phyloP scores from a whole-genome alignment of 2,113 vertebrate species.

The Ammodytes dubius region DNA sequence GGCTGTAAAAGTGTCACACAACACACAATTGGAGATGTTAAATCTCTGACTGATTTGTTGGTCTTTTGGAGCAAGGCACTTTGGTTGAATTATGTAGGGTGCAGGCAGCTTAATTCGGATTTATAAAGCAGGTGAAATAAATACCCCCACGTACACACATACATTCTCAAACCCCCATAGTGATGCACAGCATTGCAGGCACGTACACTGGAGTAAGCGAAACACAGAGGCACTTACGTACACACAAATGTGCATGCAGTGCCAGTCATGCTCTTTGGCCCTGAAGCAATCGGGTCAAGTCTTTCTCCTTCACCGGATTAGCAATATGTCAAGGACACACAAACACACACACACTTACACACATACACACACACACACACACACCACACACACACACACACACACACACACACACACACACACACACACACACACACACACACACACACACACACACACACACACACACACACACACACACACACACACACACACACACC shows the following conservation, averaged over 20 bases:
- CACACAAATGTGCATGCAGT: conserved; percentile 52
- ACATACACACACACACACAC: conserved; percentile 9
- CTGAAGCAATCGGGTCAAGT: conserved; percentile 62
- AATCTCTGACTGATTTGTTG: conserved; percentile 51
- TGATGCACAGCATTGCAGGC: conserved; percentile 32
- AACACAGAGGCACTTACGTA: conserved; percentile 29
- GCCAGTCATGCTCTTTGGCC: conserved; percentile 62
- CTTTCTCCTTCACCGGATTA: conserved; percentile 69
- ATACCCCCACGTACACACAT: too few relatives aligned
- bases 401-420: not conserved
- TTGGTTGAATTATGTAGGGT: conserved; percentile 39
- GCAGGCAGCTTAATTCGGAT: conserved; percentile 34
- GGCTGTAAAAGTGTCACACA: conserved; percentile 56
- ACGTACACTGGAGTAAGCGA: conserved; percentile 15
- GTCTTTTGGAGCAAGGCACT: conserved; percentile 35
- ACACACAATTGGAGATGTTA: conserved; percentile 49
- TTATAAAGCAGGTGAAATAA: conserved; percentile 43
- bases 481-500: too few relatives aligned
- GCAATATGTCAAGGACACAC: conserved; percentile 61
- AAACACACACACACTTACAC: conserved; percentile 22
- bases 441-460: too few relatives aligned
- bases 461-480: too few relatives aligned
- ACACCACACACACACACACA: not conserved
- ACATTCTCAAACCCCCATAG: not conserved
- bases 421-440: too few relatives aligned